phyloP scores from a whole-genome alignment of 2,113 vertebrate genomes.

The Puma concolor region DNA sequence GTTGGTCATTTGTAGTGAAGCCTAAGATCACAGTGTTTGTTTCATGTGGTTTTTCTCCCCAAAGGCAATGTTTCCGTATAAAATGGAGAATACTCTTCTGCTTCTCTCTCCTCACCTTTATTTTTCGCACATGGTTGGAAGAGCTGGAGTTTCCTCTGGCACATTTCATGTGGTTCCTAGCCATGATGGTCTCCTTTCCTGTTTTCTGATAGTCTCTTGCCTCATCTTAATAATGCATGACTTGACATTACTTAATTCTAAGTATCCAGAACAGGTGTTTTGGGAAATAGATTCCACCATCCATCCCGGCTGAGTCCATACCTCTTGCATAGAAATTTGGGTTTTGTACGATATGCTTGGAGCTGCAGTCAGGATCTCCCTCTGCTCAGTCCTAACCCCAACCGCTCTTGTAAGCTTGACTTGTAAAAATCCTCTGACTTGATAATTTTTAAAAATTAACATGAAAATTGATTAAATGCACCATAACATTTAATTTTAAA shows the following conservation, averaged over 20 bases:
- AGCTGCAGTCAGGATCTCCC: neutral
- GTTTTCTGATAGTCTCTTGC: neutral
- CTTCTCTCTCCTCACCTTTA: neutral
- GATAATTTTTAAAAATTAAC: neutral
- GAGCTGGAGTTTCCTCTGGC: neutral
- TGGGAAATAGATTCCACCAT: neutral
- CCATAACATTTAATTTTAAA: neutral
- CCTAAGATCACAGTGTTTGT: neutral
- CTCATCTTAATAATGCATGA: neutral
- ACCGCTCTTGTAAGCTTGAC: neutral
- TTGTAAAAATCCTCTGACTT: neutral
- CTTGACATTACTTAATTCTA: neutral
- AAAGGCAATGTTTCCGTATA: neutral
- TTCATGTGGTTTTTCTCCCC: conserved; percentile 11
- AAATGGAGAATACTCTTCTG: neutral
- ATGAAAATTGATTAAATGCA: neutral
- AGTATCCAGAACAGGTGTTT: neutral
- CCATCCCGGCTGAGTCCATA: neutral
- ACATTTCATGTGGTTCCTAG: neutral
- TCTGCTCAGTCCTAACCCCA: neutral
- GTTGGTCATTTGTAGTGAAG: neutral
- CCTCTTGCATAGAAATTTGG: neutral
- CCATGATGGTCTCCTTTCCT: neutral
- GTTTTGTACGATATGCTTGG: neutral
- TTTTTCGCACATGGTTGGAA: neutral